These are phyloP conservation scores for Lathronympha strigana DNA, from an alignment of 2,888 invertebrate species.

Conservation along the genomic window DNA sequence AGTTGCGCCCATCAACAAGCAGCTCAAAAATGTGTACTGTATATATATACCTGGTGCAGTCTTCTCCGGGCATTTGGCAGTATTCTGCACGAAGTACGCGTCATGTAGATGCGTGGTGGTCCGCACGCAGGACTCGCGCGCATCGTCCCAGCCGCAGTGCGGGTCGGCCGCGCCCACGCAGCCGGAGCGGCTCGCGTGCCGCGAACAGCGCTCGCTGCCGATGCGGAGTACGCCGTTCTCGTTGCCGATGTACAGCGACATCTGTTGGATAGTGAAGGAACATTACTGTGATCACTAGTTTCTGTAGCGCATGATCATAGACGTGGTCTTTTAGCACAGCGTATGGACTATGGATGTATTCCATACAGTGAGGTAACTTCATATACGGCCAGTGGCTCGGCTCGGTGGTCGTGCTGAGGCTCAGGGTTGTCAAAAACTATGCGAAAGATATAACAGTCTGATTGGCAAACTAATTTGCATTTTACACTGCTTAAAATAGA, in stretches of 20 bases:
- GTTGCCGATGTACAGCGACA: conserved; percentile 91
- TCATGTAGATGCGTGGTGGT: conserved; percentile 85
- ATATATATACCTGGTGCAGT: conserved; percentile 78
- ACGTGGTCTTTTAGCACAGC: too few species aligned
- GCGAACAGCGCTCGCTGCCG: conserved; percentile 90
- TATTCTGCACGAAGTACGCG: conserved; percentile 90
- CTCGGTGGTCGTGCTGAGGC: too few species aligned
- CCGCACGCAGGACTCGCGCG: conserved; percentile 88
- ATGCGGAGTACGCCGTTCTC: conserved; percentile 88
- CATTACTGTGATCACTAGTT: background rate
- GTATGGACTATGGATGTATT: too few species aligned
- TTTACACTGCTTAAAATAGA: too few species aligned
- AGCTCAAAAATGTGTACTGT: too few species aligned
- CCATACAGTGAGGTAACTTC: too few species aligned
- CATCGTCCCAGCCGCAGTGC: conserved; percentile 97
- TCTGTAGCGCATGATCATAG: too few species aligned
- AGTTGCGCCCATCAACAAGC: too few species aligned
- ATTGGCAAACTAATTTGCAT: too few species aligned
- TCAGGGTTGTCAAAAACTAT: too few species aligned
- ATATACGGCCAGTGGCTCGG: too few species aligned
- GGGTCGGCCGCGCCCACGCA: conserved; percentile 95
- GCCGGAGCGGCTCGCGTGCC: conserved; percentile 87
- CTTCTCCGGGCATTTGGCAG: conserved; percentile 87
- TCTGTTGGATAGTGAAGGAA: conserved; percentile 61
- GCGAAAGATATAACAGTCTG: too few species aligned